Conservation (phyloP, 2,113 vertebrate species). For the Erinaceus europaeus region DNA sequence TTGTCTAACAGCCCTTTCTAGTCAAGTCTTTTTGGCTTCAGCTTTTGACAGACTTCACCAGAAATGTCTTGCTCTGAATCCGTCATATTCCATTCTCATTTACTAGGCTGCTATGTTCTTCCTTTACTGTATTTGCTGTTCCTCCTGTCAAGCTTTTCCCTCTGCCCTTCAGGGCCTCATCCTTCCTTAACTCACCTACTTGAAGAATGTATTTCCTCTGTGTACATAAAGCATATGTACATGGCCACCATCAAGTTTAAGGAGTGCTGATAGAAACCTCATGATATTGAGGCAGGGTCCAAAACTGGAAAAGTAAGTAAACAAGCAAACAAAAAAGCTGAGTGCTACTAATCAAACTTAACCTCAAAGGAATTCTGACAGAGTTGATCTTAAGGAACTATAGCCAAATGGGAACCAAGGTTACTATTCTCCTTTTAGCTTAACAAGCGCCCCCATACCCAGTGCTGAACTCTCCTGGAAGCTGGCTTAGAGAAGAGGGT, state of each 20-base stretch:
- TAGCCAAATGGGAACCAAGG: not conserved
- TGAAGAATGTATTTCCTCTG: not conserved
- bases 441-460: not conserved
- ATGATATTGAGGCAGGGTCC: not conserved
- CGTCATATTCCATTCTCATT: no score
- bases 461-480: not conserved
- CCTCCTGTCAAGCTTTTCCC: not conserved
- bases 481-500: not conserved
- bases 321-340: not conserved
- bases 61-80: no score
- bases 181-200: not conserved
- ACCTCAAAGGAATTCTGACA: not conserved
- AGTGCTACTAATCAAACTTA: conserved; percentile 9
- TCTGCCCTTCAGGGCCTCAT: not conserved
- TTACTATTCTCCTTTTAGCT: not conserved
- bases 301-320: no score
- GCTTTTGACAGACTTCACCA: not conserved
- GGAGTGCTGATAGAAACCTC: conserved; percentile 1
- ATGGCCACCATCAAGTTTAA: not conserved
- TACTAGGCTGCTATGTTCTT: no score
- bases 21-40: no score
- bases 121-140: no score
- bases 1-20: not conserved
- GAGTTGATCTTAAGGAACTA: not conserved
- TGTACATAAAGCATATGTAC: conserved; percentile 18